Conservation (phyloP, 1,140 invertebrate genomes). For the Drosophila virilis region DNA sequence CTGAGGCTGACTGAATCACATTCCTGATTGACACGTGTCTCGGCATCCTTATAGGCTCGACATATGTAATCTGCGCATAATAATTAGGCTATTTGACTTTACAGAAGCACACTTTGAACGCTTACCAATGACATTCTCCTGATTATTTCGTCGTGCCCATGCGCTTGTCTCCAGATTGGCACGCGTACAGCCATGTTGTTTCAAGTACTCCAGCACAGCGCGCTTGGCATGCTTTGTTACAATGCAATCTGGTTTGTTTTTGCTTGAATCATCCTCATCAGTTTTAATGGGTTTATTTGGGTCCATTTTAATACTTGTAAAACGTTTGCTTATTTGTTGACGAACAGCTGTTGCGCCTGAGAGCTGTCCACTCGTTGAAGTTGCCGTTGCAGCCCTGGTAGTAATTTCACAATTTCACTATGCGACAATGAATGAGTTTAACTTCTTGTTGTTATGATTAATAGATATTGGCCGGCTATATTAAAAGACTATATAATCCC, state of each 20-base stretch:
- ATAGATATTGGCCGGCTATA: no score
- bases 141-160: neutral
- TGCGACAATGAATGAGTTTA: neutral
- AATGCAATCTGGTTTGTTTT: neutral
- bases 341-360: slow-evolving; percentile 30
- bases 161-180: slow-evolving; percentile 27
- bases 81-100: neutral
- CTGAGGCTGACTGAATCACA: slow-evolving; percentile 61
- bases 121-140: slow-evolving; percentile 31
- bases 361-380: slow-evolving; percentile 5
- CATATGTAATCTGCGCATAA: slow-evolving; percentile 46
- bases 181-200: slow-evolving; percentile 44
- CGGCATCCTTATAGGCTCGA: slow-evolving; percentile 13
- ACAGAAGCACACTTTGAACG: neutral
- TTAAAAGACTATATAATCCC: no score
- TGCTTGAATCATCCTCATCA: neutral
- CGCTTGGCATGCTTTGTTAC: slow-evolving; percentile 18
- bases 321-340: slow-evolving; percentile 2
- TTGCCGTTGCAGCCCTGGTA: slow-evolving; percentile 12
- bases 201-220: slow-evolving; percentile 24
- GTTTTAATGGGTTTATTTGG: neutral
- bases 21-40: slow-evolving; percentile 39
- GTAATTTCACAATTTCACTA: neutral
- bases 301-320: slow-evolving; percentile 7
- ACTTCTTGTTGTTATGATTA: no score